Percentiles rank a stretch among this genome's conserved stretches.
Evolutionary conservation across 2,888 invertebrate species (phyloP).

Genomic region (Rhagonycha fulva): DNA sequence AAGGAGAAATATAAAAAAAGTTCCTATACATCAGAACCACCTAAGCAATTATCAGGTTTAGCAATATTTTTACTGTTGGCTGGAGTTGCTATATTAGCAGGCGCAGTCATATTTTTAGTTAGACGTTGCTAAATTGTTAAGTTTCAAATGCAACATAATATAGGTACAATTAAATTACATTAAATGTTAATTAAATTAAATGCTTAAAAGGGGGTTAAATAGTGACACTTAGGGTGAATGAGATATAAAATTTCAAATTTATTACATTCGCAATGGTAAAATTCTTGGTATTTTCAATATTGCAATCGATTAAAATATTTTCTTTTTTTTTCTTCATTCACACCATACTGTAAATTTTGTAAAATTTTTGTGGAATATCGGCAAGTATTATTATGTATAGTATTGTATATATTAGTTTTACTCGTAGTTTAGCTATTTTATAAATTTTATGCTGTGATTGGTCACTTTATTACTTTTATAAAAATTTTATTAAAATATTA

Average conservation of each 20-base stretch:
- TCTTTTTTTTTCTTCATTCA: too few relatives aligned
- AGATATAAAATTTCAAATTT: not conserved
- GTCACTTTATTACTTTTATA: too few relatives aligned
- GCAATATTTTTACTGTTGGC: not conserved
- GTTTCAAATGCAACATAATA: not conserved
- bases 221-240: not conserved
- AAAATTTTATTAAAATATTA: too few relatives aligned
- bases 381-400: too few relatives aligned
- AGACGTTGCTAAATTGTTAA: not conserved
- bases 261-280: not conserved
- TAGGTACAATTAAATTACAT: not conserved
- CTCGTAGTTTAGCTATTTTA: too few relatives aligned
- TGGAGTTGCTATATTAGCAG: not conserved
- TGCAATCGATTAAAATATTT: too few relatives aligned
- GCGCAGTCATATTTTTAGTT: not conserved
- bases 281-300: too few relatives aligned
- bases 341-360: too few relatives aligned
- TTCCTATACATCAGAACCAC: not conserved
- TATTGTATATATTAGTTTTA: too few relatives aligned
- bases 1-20: not conserved
- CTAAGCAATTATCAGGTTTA: not conserved
- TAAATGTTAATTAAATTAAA: not conserved
- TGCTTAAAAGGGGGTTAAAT: not conserved
- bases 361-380: too few relatives aligned
- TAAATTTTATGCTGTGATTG: too few relatives aligned